Base-by-base conservation (phyloP, 2,113 vertebrate genomes). In the Oncorhynchus kisutch region DNA sequence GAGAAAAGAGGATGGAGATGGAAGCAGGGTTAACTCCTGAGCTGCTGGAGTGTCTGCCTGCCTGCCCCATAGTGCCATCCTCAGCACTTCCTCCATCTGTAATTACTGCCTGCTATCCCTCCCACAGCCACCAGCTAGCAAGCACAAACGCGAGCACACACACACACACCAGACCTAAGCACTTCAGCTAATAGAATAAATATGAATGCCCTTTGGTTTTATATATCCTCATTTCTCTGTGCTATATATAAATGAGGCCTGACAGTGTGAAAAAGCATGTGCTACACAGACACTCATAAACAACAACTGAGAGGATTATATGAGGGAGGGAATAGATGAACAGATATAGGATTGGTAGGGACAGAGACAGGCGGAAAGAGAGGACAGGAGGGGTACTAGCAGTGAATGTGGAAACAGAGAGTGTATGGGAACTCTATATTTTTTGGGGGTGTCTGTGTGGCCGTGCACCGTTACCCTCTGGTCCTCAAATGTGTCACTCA, bases 71-170 rank as follows among this genome's bases (percentile, higher is more conserved):
- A 93, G 90, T 88, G 93, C 94, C 94, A 86, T 79, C 84, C 95
- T 97, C 97, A 97, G 96, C 96, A 94, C 91, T 95, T 96, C 94
- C 90, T 87, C 93, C 93, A 89, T 94, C 90, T 92, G 94, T 95
- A 96, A 96, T 97, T 95, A 96, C 94, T 90, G 93, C 94, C 94
- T 93, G 94, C 95, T 92, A 96, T 97, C 95, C 96, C 96, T 97
- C 96, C 96, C 66, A 87, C 85, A 91, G 86, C 87, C 88, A 84
- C 83, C 90, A 87, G 85, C 79, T 79, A 54, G 81, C 82, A 84
- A 87, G 24, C 81, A 83, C 80, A 85, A 85, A 87, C 83, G 91
- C 87, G 34, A 8, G 34, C 39, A 39, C 34, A 39, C 34, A 39
- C 34, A 49, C 79, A 89, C 96, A 97, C 93, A 93, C 93, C 90